phyloP scores from a whole-genome alignment of 2,113 vertebrate species.

The Crocuta crocuta region DNA sequence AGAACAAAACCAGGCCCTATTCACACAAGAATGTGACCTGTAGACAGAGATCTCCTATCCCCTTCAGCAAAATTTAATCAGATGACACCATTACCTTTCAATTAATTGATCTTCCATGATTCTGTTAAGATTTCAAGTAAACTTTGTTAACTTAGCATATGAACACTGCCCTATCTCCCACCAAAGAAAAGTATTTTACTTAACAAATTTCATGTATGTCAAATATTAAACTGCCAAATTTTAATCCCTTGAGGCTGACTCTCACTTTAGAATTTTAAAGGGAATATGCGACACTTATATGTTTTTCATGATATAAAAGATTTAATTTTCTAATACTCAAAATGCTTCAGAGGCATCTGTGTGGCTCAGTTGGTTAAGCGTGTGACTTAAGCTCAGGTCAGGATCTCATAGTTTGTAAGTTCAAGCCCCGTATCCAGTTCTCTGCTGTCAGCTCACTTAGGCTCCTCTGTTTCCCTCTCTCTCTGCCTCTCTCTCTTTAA shows the following conservation, averaged over 20 bases:
- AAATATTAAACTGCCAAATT: neutral
- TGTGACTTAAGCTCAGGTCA: no score
- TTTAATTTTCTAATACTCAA: constrained; percentile 20
- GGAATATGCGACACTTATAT: neutral
- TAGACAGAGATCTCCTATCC: neutral
- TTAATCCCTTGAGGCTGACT: neutral
- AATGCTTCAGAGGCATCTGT: neutral
- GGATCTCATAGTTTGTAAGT: no score
- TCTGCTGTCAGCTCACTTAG: no score
- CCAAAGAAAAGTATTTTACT: neutral
- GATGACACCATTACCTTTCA: neutral
- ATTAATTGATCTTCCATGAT: neutral
- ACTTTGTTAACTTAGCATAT: neutral
- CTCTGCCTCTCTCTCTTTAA: no score
- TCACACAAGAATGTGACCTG: neutral
- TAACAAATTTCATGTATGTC: neutral
- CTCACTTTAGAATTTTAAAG: constrained; percentile 13
- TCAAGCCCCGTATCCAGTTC: no score
- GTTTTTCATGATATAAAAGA: neutral
- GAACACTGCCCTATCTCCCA: neutral
- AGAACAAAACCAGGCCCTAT: neutral
- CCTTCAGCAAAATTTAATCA: neutral
- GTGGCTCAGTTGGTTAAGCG: no score
- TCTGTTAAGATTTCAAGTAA: constrained; percentile 4
- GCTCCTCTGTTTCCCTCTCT: no score